Conservation (phyloP, 2,888 invertebrate genomes). For the Rhodophaea formosa region DNA sequence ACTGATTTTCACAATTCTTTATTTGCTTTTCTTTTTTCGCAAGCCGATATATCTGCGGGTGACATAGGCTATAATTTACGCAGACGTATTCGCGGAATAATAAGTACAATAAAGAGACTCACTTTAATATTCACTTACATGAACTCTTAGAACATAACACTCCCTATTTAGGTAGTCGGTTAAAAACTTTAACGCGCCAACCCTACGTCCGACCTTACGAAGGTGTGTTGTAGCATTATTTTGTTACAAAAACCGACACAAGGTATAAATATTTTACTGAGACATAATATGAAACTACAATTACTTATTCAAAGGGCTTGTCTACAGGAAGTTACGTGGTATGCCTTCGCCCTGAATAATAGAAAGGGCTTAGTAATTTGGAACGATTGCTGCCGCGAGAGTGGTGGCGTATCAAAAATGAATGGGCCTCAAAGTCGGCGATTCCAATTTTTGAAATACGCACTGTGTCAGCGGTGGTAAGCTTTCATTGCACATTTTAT, state of each 20-base stretch:
- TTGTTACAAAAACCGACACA: conserved; percentile 16
- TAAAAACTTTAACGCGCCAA: no score
- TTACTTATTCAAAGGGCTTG: conserved; percentile 43
- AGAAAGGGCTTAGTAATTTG: conserved; percentile 44
- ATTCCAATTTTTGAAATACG: conserved; percentile 28
- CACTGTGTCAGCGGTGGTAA: no score
- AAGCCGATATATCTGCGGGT: no score
- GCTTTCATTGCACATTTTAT: no score
- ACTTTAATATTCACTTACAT: no score
- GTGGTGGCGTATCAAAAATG: conserved; percentile 61
- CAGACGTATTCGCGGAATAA: no score
- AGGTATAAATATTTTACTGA: conserved; percentile 29
- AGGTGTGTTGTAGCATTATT: conserved; percentile 17
- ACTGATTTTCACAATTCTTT: no score
- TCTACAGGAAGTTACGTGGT: conserved; percentile 44
- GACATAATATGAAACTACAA: conserved; percentile 41
- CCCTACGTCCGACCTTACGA: background rate
- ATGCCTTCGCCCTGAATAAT: conserved; percentile 45
- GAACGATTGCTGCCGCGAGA: conserved; percentile 32
- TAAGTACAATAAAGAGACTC: no score
- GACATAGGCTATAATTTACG: no score
- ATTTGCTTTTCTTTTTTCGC: no score
- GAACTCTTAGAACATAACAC: no score
- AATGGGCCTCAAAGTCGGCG: conserved; percentile 58
- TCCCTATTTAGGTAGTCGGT: no score